These are phyloP conservation scores for Clarias macrocephalus DNA, from an alignment of 2,113 vertebrate genomes.

Conservation along the genomic window DNA sequence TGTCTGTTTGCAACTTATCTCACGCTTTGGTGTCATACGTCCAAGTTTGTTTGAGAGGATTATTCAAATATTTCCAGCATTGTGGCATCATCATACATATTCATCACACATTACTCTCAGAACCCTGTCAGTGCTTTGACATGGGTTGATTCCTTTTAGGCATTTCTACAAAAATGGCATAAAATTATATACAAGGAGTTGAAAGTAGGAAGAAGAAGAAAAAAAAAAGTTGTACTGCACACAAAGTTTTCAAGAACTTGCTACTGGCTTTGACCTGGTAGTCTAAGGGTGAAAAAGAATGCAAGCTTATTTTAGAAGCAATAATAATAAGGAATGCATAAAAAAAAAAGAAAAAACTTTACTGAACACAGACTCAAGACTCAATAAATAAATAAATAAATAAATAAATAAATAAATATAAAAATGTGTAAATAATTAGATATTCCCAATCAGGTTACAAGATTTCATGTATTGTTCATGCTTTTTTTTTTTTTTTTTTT, in stretches of 20 bases:
- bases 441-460: neutral
- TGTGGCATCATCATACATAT: conserved; percentile 30
- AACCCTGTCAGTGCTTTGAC: conserved; percentile 18
- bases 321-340: neutral
- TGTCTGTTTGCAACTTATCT: conserved; percentile 15
- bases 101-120: conserved; percentile 14
- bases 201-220: neutral
- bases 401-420: neutral
- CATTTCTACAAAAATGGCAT: neutral
- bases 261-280: neutral
- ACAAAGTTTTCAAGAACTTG: neutral
- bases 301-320: neutral
- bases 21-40: conserved; percentile 24
- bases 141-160: conserved; percentile 9
- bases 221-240: neutral
- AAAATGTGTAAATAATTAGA: too few species aligned
- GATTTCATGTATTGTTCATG: neutral
- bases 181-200: conserved; percentile 13
- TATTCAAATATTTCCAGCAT: conserved; percentile 37
- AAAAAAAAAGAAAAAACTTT: neutral
- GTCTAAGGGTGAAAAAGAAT: neutral
- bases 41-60: conserved; percentile 9
- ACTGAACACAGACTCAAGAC: neutral
- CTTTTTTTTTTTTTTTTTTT: neutral
- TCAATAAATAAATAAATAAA: neutral